These are phyloP conservation scores for Thinocorus orbignyianus DNA, from an alignment of 2,113 vertebrate genomes.

Conservation along the genomic window DNA sequence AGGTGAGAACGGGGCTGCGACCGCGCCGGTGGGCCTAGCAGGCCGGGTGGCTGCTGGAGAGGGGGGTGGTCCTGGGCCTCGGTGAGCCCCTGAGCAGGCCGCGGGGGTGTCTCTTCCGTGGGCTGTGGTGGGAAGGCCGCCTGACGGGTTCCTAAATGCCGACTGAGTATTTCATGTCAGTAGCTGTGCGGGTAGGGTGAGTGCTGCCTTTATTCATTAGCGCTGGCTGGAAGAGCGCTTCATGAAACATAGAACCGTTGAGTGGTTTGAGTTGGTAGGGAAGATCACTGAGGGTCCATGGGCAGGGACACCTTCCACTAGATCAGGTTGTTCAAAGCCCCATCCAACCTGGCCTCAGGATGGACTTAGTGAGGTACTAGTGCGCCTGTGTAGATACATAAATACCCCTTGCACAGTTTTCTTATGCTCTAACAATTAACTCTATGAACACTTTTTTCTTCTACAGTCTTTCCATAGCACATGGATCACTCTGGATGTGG, in stretches of 20 bases:
- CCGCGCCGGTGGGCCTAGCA: background rate
- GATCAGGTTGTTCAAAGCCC: background rate
- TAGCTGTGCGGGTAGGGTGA: background rate
- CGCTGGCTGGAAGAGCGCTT: background rate
- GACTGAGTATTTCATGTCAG: conserved; percentile 62
- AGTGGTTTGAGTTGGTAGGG: background rate
- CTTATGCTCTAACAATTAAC: background rate
- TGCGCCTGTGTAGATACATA: rapidly evolving
- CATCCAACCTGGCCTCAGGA: background rate
- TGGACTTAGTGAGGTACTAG: rapidly evolving
- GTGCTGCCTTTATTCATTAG: too few species aligned
- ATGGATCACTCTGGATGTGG: background rate
- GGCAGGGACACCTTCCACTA: background rate
- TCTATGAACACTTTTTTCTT: background rate
- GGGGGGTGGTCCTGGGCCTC: background rate
- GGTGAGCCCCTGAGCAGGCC: background rate
- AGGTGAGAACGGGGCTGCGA: background rate
- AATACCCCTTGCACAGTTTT: background rate
- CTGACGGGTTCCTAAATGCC: background rate
- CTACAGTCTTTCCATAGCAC: background rate
- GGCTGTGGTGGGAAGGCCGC: background rate
- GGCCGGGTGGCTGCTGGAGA: background rate
- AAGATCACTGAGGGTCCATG: background rate
- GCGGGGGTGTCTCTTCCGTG: background rate
- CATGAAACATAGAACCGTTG: rapidly evolving